These are phyloP conservation scores for Chaenogobius annularis DNA, from an alignment of 2,113 vertebrate species.

Conservation along the genomic window DNA sequence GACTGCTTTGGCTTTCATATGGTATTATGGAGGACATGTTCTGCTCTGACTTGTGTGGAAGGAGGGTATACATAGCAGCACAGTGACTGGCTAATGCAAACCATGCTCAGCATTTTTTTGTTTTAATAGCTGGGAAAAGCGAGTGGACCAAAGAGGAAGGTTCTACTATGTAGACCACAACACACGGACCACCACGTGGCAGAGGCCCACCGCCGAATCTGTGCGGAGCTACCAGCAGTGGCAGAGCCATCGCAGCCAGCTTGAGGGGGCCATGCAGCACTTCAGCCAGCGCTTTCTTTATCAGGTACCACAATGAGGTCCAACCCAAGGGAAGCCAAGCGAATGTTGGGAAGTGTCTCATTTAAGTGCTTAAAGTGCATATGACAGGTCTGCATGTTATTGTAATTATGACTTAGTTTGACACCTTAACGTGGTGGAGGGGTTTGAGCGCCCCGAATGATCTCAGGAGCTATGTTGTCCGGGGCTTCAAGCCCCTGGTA, in stretches of 20 bases:
- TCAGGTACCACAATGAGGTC: slow-evolving; percentile 78
- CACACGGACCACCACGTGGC: slow-evolving; percentile 97
- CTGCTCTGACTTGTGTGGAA: slow-evolving; percentile 4
- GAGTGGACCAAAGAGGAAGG: slow-evolving; percentile 91
- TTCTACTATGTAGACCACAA: slow-evolving; percentile 99
- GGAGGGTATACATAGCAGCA: slow-evolving; percentile 19
- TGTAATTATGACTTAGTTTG: too few species aligned
- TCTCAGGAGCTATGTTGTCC: too few species aligned
- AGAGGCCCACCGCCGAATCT: slow-evolving; percentile 91
- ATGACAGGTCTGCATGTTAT: too few species aligned
- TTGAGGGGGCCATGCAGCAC: slow-evolving; percentile 97
- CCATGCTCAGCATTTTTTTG: too few species aligned
- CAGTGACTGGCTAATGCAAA: slow-evolving; percentile 1
- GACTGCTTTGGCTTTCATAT: slow-evolving; percentile 9
- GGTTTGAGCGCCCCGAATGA: too few species aligned
- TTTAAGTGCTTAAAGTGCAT: too few species aligned
- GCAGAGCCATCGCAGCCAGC: slow-evolving; percentile 94
- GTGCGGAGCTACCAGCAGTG: slow-evolving; percentile 97
- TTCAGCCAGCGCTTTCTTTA: slow-evolving; percentile 98
- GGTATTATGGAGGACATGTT: not conserved
- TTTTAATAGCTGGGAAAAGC: slow-evolving; percentile 90
- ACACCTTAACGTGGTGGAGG: too few species aligned
- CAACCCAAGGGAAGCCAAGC: not conserved
- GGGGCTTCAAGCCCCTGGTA: too few species aligned
- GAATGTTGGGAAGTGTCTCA: too few species aligned